A percentile compares a stretch with the other conserved stretches of the same genome.
These are phyloP conservation scores for Cepphus grylle DNA, from an alignment of 2,113 vertebrate species.

Conservation along the genomic window DNA sequence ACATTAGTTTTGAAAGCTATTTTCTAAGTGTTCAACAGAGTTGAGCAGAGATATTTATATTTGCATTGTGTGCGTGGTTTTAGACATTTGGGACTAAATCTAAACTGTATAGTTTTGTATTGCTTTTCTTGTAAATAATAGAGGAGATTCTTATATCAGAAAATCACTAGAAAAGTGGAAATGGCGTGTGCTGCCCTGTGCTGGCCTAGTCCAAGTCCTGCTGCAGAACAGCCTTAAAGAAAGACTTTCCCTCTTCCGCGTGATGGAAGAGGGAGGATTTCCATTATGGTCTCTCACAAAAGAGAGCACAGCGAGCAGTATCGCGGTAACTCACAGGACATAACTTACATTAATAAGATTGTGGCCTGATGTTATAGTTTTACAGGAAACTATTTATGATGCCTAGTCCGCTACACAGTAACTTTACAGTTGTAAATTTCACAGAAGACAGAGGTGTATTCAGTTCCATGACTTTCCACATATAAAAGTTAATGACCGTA, in stretches of 20 bases:
- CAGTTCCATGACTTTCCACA: neutral
- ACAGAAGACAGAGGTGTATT: neutral
- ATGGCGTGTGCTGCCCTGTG: neutral
- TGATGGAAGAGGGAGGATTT: neutral
- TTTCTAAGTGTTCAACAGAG: neutral
- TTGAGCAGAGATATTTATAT: neutral
- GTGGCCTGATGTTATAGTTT: neutral
- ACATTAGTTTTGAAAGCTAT: neutral
- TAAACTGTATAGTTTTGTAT: neutral
- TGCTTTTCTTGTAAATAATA: neutral
- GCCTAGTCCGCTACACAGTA: neutral
- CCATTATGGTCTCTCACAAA: neutral
- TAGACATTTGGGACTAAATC: neutral
- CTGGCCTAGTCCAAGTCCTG: neutral
- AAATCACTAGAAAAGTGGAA: neutral
- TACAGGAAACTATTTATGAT: neutral
- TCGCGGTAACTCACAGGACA: neutral
- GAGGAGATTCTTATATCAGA: neutral
- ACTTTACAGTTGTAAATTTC: neutral
- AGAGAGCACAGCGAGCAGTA: neutral
- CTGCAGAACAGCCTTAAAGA: neutral
- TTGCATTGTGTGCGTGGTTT: neutral
- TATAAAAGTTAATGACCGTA: neutral
- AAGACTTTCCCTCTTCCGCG: neutral
- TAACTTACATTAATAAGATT: neutral